Evolutionary conservation across 2,797 vertebrate species (phyloP).

Genomic region (Galaxias olidus): DNA sequence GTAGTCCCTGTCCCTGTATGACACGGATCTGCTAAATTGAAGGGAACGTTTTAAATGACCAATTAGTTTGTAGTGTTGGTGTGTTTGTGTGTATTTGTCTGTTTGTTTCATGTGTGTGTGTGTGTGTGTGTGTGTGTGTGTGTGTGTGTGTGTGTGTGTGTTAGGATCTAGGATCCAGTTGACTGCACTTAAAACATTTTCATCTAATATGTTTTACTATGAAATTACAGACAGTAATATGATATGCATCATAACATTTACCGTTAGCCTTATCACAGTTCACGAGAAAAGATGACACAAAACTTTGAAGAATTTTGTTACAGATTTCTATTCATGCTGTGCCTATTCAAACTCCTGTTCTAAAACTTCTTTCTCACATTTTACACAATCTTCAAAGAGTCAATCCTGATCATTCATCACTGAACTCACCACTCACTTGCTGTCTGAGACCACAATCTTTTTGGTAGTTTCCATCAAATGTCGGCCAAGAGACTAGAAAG

Average conservation of each 20-base stretch:
- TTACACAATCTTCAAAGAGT: background rate
- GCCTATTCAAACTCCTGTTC: no score
- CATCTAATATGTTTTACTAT: background rate
- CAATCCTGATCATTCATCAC: background rate
- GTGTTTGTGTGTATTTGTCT: no score
- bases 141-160: background rate
- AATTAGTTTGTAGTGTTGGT: no score
- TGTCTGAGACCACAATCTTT: slow-evolving; percentile 1
- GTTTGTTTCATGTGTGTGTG: background rate
- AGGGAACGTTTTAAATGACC: background rate
- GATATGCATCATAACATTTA: no score
- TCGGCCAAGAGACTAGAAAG: background rate
- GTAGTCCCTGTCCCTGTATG: no score
- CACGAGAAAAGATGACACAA: no score
- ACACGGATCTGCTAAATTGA: slow-evolving; percentile 17
- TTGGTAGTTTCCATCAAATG: background rate
- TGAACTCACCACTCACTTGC: background rate
- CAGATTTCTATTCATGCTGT: no score
- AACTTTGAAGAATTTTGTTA: no score
- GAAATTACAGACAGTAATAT: no score
- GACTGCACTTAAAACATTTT: background rate
- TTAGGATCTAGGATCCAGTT: background rate
- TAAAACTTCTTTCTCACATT: background rate
- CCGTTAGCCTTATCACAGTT: no score
- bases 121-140: slow-evolving; percentile 5